These are phyloP conservation scores for Incurvaria masculella DNA, from an alignment of 2,888 invertebrate genomes.

Conservation along the genomic window DNA sequence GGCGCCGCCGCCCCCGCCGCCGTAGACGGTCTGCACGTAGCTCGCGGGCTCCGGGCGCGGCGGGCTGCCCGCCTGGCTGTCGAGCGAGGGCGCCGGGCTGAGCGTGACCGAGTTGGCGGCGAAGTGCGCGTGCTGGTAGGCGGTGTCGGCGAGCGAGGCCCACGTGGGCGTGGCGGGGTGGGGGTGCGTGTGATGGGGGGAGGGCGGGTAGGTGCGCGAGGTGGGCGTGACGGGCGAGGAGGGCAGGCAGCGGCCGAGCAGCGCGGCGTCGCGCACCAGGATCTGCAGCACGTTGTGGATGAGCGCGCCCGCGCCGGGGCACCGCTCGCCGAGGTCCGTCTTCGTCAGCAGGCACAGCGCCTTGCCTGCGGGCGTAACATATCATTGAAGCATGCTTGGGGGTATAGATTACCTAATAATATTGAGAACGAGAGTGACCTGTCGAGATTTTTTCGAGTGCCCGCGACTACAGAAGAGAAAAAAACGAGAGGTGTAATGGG, in stretches of 20 bases:
- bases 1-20: slow-evolving; percentile 39
- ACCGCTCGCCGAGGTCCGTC: slow-evolving; percentile 85
- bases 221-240: slow-evolving; percentile 82
- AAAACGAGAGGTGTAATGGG: too few species aligned
- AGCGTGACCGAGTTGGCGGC: slow-evolving; percentile 84
- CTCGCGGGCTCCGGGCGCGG: slow-evolving; percentile 63
- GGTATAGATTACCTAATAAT: too few species aligned
- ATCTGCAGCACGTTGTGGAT: slow-evolving; percentile 90
- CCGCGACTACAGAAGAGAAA: too few species aligned
- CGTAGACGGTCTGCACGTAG: slow-evolving; percentile 37
- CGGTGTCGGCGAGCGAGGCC: slow-evolving; percentile 49
- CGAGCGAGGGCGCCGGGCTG: slow-evolving; percentile 87
- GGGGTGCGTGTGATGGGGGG: slow-evolving; percentile 77
- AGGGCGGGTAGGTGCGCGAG: slow-evolving; percentile 72
- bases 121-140: slow-evolving; percentile 62
- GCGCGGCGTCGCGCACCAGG: slow-evolving; percentile 76
- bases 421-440: too few species aligned
- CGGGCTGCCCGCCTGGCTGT: slow-evolving; percentile 83
- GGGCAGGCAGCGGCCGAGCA: slow-evolving; percentile 74
- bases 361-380: slow-evolving; percentile 75
- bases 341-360: slow-evolving; percentile 88
- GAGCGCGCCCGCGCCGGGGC: slow-evolving; percentile 91
- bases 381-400: too few species aligned
- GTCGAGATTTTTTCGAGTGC: too few species aligned
- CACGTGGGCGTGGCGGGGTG: slow-evolving; percentile 80